These are phyloP conservation scores for Drosophila paramelanica DNA, from an alignment of 2,888 invertebrate species.

Conservation along the genomic window DNA sequence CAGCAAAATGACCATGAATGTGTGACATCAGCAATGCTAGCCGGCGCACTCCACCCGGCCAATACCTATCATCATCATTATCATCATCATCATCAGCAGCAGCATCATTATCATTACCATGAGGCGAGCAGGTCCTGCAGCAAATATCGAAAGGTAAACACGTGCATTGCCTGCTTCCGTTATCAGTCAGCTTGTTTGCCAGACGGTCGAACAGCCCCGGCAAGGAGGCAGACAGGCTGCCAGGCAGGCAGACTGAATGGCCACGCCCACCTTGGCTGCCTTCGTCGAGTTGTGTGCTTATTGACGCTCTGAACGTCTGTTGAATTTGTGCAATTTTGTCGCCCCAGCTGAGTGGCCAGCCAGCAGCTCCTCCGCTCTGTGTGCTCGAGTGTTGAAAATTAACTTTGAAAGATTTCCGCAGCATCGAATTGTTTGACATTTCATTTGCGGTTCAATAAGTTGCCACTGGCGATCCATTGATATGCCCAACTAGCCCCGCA, in stretches of 20 bases:
- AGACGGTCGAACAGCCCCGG: constrained; percentile 36
- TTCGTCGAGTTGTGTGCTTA: constrained; percentile 63
- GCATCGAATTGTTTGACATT: constrained; percentile 66
- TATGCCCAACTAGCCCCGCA: constrained; percentile 32
- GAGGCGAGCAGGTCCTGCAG: constrained; percentile 34
- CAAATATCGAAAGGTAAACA: constrained; percentile 74
- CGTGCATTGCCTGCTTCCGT: constrained; percentile 77
- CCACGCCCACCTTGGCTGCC: constrained; percentile 40
- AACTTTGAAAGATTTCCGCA: constrained; percentile 72
- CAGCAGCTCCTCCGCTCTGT: constrained; percentile 5
- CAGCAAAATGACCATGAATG: constrained; percentile 80
- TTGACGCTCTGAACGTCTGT: constrained; percentile 74
- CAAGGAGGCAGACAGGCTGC: constrained; percentile 14
- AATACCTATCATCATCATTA: constrained; percentile 14
- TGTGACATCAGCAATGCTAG: constrained; percentile 73
- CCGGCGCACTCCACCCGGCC: constrained; percentile 3
- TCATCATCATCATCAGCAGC: constrained; percentile 15
- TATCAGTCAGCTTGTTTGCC: constrained; percentile 75
- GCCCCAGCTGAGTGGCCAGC: constrained; percentile 45
- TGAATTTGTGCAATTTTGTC: constrained; percentile 74
- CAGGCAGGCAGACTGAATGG: constrained; percentile 8
- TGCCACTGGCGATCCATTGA: constrained; percentile 25
- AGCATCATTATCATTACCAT: constrained; percentile 24
- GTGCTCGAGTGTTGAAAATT: constrained; percentile 69
- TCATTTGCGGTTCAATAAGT: constrained; percentile 67